Base-by-base conservation (phyloP, 2,888 invertebrate genomes). In the Volucella inanis region DNA sequence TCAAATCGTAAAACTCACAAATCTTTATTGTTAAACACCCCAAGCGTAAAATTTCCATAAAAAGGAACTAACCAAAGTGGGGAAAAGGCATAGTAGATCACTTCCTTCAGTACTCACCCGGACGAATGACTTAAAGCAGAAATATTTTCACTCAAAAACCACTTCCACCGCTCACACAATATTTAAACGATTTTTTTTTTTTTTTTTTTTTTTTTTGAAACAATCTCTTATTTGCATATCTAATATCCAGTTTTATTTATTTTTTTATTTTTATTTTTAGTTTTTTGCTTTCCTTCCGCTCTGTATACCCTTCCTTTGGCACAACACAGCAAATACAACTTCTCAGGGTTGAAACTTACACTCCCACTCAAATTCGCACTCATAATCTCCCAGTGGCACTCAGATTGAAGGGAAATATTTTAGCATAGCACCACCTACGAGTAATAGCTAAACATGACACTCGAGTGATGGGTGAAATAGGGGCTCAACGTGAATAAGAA, bases 1-100 rank as follows among this genome's bases (percentile, higher is more conserved):
- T 85, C 85, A 85, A 76, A 85, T 85, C 81, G 80, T 81, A 81
- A 85, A 85, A 76, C 85, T 74, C 71, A 54, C 77, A 80, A 85
- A 81, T 85, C 81, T 85, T 85, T 72, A 85, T 72, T 81, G 81
- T 77, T 71, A 68, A 81, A 85, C 85, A 81, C 85, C 67, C 62
- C 11, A 70, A 77, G 81, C 81, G 68, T 59, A 77, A 64, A 68
- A 85, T 76, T 85, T 85, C 47, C 85, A 81, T 81, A 71, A 64
- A 59, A 74, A 49, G 72, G 43, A 67, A 55, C 38, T 41, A 22
- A 77, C 57, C 59, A 62, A 57, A 64, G 59, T 47, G 12, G 15
- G 3, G 4, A 9, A 31, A n/a, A 41, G 12, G 14, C 15, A 45
- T 43, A 64, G 41, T 38, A 47, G n/a, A 15, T 31, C n/a, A 55